Conservation (phyloP, 2,113 vertebrate species). For the Datnioides undecimradiatus region DNA sequence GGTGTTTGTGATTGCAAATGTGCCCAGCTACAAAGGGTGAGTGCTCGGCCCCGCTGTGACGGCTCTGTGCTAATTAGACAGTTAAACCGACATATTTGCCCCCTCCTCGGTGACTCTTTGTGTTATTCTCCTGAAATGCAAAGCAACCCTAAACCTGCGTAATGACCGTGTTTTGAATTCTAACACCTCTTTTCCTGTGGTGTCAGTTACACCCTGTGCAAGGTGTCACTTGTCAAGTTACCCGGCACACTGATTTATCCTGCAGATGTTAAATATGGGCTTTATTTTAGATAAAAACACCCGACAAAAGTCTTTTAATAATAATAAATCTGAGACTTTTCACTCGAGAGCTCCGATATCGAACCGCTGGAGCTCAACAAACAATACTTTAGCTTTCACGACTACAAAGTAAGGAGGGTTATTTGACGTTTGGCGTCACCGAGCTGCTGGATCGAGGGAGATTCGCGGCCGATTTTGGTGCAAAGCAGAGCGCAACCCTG, state of each 20-base stretch:
- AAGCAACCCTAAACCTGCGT: conserved; percentile 29
- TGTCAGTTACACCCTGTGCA: conserved; percentile 55
- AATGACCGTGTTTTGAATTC: conserved; percentile 70
- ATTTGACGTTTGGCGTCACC: not conserved
- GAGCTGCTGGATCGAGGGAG: not conserved
- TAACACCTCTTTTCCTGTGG: conserved; percentile 54
- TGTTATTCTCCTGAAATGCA: conserved; percentile 37
- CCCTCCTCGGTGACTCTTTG: not conserved
- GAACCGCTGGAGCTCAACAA: not conserved
- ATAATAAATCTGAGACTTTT: too few species aligned
- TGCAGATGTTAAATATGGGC: not conserved
- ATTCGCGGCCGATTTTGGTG: not conserved
- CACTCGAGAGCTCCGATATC: not conserved
- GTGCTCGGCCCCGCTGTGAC: too few species aligned
- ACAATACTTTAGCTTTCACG: not conserved
- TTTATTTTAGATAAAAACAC: not conserved
- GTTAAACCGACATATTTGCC: not conserved
- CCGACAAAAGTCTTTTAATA: not conserved
- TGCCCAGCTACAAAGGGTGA: conserved; percentile 77
- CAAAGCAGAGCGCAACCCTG: conserved; percentile 8
- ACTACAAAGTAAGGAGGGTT: not conserved
- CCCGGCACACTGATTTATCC: conserved; percentile 21
- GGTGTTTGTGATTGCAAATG: conserved; percentile 74
- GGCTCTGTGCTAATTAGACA: not conserved
- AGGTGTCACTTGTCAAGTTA: conserved; percentile 56